Evolutionary conservation across 1,140 invertebrate genomes (phyloP), one percentile per base, ranked within the genome.

Genomic region (Nylanderia fulva): DNA sequence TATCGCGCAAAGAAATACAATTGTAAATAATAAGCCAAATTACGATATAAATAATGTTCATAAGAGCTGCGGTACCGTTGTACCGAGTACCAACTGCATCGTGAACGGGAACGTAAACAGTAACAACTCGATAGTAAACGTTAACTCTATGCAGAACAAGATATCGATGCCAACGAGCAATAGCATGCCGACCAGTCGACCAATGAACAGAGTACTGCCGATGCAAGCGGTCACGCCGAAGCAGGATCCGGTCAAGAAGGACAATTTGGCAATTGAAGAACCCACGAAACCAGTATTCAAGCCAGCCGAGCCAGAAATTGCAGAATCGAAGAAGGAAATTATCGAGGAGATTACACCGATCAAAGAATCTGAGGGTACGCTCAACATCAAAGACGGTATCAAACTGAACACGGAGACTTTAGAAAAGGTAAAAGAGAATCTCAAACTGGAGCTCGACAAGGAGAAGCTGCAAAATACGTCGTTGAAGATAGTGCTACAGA

Each of bases 191-290:
- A 92, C 92, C 0, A 94, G 91, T 69, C 93, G 97, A 76, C 97
- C 97, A 21, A 97, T 97, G 95, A 97, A 97, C 91, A 95, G 97
- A 75, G 97, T 97, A 15, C 88, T 97, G 42, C 97, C 97, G 0
- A 97, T 97, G 95, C 97, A 97, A 86, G 95, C 95, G 13, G 92
- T 94, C 0, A 85, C 89, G 13, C 91, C 90, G 4, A 94, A 94
- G 75, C 91, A 91, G 3, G 93, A 94, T 6, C 69, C 88, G 7
- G 36, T 88, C 0, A 93, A 93, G 75, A 94, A 93, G 60, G 84
- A 90, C 0, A 91, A 93, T 2, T 90, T 93, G 11, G 71, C 71
- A 11, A 91, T 93, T 5, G 93, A 94, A 9, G 93, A 94, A 48
- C 92, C 91, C 0, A 93, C 90, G 0, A 94, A 94, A 74, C 92